Conservation (phyloP, 1,140 invertebrate species). For the Mamestra configurata region DNA sequence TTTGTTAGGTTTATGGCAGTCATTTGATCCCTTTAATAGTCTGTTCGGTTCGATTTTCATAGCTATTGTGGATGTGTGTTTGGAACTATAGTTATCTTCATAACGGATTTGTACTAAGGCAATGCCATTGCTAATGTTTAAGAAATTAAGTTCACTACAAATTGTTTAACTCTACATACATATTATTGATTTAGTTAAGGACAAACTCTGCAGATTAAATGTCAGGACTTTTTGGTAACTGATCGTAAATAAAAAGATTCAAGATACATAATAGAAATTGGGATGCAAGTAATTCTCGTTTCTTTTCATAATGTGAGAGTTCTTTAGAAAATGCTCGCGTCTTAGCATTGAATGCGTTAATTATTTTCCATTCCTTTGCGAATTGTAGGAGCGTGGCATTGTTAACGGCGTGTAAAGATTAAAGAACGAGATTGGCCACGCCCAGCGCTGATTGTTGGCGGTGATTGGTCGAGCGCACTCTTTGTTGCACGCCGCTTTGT, state of each 20-base stretch:
- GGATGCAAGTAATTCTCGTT: constrained; percentile 29
- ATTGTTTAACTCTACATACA: no score
- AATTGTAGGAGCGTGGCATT: constrained; percentile 74
- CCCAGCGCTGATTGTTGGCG: constrained; percentile 65
- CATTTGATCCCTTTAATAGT: constrained; percentile 19
- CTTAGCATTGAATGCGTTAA: constrained; percentile 73
- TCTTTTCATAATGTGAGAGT: constrained; percentile 38
- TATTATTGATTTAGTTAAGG: no score
- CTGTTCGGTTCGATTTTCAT: background rate
- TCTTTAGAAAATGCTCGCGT: constrained; percentile 40
- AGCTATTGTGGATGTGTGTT: background rate
- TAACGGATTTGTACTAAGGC: no score
- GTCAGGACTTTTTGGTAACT: no score
- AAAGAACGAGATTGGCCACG: constrained; percentile 71
- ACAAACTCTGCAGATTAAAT: no score
- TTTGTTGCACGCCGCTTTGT: constrained; percentile 77
- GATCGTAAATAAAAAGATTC: no score
- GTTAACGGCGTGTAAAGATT: constrained; percentile 66
- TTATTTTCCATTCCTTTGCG: constrained; percentile 76
- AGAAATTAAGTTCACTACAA: no score
- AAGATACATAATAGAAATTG: background rate
- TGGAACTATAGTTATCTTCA: no score
- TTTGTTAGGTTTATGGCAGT: constrained; percentile 37
- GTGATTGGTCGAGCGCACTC: constrained; percentile 75
- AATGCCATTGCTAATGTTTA: no score